These are phyloP conservation scores for Chrysochloris asiatica DNA, from an alignment of 2,113 vertebrate genomes.

Conservation along the genomic window DNA sequence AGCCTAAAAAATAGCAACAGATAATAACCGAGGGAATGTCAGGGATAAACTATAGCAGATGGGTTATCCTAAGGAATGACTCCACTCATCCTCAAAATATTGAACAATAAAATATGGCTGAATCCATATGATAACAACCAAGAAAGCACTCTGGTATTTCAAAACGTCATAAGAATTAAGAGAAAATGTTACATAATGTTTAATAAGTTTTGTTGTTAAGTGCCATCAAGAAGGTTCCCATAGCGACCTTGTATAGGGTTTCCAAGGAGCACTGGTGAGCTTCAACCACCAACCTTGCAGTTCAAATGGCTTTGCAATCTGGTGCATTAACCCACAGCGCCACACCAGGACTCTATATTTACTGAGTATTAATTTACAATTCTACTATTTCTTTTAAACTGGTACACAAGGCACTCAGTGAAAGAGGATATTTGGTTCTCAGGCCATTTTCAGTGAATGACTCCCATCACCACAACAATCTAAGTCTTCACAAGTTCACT, in stretches of 20 bases:
- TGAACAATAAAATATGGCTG: not conserved
- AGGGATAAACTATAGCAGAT: not conserved
- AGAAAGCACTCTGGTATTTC: not conserved
- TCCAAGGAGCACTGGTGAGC: no score
- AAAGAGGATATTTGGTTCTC: not conserved
- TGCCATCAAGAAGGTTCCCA: no score
- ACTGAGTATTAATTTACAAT: not conserved
- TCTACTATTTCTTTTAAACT: not conserved
- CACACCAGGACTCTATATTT: no score
- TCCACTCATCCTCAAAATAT: not conserved
- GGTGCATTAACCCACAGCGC: no score
- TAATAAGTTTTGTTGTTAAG: no score
- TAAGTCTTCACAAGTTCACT: not conserved
- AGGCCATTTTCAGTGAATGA: not conserved
- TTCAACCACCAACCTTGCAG: no score
- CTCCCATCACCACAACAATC: not conserved
- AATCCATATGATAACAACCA: not conserved
- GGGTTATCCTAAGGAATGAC: not conserved
- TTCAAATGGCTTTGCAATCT: no score
- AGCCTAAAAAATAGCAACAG: not conserved
- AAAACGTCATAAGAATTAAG: not conserved
- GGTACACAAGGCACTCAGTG: not conserved
- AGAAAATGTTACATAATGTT: not conserved
- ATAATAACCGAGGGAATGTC: not conserved
- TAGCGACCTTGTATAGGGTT: no score